Evolutionary conservation across 2,113 vertebrate genomes (phyloP), one percentile per base, ranked within the genome.

Genomic region (Dicaeum eximium): DNA sequence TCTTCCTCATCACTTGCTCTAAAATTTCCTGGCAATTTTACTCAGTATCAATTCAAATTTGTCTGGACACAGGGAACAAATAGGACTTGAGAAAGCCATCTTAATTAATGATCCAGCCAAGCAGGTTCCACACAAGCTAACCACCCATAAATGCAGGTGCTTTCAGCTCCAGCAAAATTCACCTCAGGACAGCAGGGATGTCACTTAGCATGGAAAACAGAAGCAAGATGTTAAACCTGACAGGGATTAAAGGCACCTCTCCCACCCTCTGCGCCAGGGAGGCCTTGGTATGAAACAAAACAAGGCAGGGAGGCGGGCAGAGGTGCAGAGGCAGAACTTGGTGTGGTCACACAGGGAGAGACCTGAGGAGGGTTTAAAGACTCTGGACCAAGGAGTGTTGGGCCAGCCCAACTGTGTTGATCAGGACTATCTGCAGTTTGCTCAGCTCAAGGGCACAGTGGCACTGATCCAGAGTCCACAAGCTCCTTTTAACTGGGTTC

Each of bases 81-180:
- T 2, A 37, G 2, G 35, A 69, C 35, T 70, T 6, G 11, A 42
- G 56, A 85, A 86, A 69, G 16, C 7, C 69, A 28, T 54, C 42
- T 70, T 58, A 54, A 33, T 42, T 77, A 86, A 73, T 9, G 30
- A 95, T 5, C 50, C 78, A 85, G 93, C 66, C 3, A 3, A 92
- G 84, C 94, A 95, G 89, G 93, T 86, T 92, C 74, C 64, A 48
- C 71, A 77, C 37, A n/a, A 93, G 80, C 28, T 87, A 87, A 27
- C 33, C 70, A 38, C 42, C 21, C 72, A 65, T 66, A 13, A 91
- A 80, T 17, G 27, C 0, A 0, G 16, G 44, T 35, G 66, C 73
- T 58, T 75, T 72, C 54, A 60, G 94, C 73, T 79, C 57, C 53
- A 27, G 24, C 3, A 4, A 92, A 80, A 95, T 23, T 57, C 84